phyloP scores from a whole-genome alignment of 2,888 invertebrate species.

The Branchellion lobata region DNA sequence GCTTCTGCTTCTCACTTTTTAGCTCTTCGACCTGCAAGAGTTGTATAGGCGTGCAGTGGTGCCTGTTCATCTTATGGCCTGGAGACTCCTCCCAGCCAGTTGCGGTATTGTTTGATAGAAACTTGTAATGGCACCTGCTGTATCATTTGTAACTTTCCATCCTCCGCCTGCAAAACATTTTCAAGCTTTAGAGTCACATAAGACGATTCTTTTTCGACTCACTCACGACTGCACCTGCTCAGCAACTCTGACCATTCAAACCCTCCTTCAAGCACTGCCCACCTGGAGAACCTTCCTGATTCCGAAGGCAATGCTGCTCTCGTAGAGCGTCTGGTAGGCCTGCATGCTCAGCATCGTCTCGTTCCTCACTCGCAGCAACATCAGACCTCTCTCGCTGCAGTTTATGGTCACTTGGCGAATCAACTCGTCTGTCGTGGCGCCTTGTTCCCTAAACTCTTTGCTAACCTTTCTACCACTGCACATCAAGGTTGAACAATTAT shows the following conservation, averaged over 20 bases:
- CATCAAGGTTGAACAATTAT: no score
- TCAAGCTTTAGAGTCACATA: background rate
- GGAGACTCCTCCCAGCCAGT: no score
- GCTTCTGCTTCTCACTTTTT: constrained; percentile 73
- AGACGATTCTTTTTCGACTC: background rate
- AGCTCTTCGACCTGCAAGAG: constrained; percentile 67
- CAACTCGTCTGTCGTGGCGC: constrained; percentile 72
- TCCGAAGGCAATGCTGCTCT: constrained; percentile 94
- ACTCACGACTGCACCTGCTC: background rate
- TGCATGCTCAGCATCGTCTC: constrained; percentile 94
- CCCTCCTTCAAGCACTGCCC: constrained; percentile 58
- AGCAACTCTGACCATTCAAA: background rate
- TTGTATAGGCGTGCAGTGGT: no score
- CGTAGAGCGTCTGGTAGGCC: constrained; percentile 92
- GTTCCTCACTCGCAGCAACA: constrained; percentile 86
- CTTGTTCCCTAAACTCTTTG: no score
- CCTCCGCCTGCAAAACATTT: constrained; percentile 65
- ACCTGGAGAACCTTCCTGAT: constrained; percentile 95
- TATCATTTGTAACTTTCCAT: constrained; percentile 36
- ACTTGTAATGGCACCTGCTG: constrained; percentile 20
- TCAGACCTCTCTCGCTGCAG: constrained; percentile 90
- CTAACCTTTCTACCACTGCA: no score
- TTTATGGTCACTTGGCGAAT: constrained; percentile 92
- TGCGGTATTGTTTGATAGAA: background rate
- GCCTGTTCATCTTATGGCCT: no score